phyloP scores from a whole-genome alignment of 2,888 invertebrate species.

The Rosalia funebris region DNA sequence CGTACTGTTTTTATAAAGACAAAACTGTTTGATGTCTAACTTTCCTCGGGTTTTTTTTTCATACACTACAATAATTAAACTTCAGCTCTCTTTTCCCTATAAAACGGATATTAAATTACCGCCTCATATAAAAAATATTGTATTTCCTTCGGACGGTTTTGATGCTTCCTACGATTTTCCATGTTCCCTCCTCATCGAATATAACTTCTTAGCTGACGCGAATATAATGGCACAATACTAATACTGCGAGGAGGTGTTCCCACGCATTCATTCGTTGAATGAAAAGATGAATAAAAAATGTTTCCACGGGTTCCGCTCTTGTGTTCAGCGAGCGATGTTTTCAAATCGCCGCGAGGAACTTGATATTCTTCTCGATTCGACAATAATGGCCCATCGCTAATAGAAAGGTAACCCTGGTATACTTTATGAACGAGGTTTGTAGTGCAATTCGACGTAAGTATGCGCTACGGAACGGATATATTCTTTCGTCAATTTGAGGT shows the following conservation, averaged over 20 bases:
- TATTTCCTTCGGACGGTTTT: too few relatives aligned
- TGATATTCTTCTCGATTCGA: slow-evolving; percentile 38
- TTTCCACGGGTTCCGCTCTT: slow-evolving; percentile 33
- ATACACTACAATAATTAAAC: too few relatives aligned
- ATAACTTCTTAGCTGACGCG: slow-evolving; percentile 44
- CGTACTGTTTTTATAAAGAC: too few relatives aligned
- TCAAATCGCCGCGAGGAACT: slow-evolving; percentile 40
- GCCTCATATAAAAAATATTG: too few relatives aligned
- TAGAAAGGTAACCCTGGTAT: slow-evolving; percentile 18
- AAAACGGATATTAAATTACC: too few relatives aligned
- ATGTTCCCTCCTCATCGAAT: slow-evolving; percentile 7
- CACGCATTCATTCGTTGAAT: slow-evolving; percentile 37
- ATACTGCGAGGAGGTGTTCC: slow-evolving; percentile 42
- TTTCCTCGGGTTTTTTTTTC: too few relatives aligned
- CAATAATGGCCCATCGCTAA: slow-evolving; percentile 26
- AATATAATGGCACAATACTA: slow-evolving; percentile 33
- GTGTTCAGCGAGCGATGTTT: slow-evolving; percentile 32
- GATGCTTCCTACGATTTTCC: neutral
- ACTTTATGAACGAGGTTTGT: neutral
- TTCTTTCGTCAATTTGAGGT: neutral
- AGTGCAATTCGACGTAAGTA: neutral
- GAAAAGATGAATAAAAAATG: slow-evolving; percentile 31
- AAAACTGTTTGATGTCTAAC: too few relatives aligned
- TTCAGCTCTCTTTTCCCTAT: too few relatives aligned
- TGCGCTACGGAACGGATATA: neutral